These are phyloP conservation scores for Myoxocephalus aenaeus DNA, from an alignment of 2,797 vertebrate species.

Conservation along the genomic window DNA sequence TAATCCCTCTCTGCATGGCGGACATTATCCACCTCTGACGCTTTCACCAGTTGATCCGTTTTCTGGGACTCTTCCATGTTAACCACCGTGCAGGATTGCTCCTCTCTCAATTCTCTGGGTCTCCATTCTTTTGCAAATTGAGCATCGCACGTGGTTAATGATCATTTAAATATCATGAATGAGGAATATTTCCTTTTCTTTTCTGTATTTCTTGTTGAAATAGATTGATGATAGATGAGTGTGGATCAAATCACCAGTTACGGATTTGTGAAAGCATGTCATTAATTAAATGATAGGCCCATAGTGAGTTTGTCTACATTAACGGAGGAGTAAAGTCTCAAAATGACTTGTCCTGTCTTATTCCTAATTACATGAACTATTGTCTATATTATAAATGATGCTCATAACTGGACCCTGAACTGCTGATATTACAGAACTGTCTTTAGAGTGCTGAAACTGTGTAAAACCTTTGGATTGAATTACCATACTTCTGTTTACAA, in stretches of 20 bases:
- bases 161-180: constrained; percentile 53
- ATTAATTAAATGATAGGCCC: constrained; percentile 54
- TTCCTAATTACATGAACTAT: constrained; percentile 63
- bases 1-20: constrained; percentile 71
- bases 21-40: constrained; percentile 70
- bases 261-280: constrained; percentile 50
- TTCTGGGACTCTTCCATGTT: constrained; percentile 59
- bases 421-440: constrained; percentile 51
- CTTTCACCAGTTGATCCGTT: constrained; percentile 63
- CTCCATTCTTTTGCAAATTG: constrained; percentile 53
- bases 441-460: constrained; percentile 37
- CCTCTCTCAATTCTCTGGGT: constrained; percentile 41
- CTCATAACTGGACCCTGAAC: constrained; percentile 44
- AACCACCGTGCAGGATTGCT: constrained; percentile 49
- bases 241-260: constrained; percentile 60
- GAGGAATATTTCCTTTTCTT: constrained; percentile 43
- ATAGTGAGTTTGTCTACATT: constrained; percentile 65
- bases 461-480: constrained; percentile 37
- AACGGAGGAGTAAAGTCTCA: constrained; percentile 39
- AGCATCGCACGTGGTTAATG: constrained; percentile 54
- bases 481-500: neutral
- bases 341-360: constrained; percentile 62
- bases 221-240: constrained; percentile 52
- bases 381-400: constrained; percentile 67
- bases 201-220: constrained; percentile 32